Evolutionary conservation across 2,113 vertebrate species (phyloP).

Genomic region (Corythornis madagascariensis): DNA sequence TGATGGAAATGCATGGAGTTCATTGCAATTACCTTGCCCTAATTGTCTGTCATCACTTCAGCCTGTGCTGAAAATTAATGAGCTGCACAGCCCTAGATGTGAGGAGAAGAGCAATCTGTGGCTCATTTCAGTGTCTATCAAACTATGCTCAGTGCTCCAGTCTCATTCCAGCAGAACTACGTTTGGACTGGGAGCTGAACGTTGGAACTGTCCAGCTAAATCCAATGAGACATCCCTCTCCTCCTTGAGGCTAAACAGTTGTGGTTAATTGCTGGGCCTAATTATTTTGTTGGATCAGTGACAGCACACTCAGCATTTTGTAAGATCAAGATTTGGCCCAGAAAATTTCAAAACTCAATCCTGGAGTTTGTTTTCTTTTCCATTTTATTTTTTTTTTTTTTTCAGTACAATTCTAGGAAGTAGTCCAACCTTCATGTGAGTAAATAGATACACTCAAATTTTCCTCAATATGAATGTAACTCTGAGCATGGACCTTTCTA

Average conservation of each 20-base stretch:
- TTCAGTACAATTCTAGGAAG: constrained; percentile 1
- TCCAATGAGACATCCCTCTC: background rate
- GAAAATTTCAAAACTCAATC: background rate
- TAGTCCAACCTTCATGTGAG: background rate
- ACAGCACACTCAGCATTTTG: constrained; percentile 1
- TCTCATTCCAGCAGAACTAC: background rate
- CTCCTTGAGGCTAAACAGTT: constrained; percentile 48
- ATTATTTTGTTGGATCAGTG: constrained; percentile 38
- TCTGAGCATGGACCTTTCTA: background rate
- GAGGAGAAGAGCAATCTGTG: constrained; percentile 31
- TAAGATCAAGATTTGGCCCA: constrained; percentile 37
- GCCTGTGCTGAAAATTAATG: background rate
- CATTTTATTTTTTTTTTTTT: background rate
- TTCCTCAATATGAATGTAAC: background rate
- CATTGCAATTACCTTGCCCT: constrained; percentile 3
- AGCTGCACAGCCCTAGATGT: background rate
- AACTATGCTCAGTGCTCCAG: background rate
- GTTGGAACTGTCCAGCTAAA: constrained; percentile 40
- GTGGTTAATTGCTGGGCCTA: constrained; percentile 26
- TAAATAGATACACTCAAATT: background rate
- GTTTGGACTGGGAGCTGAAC: background rate
- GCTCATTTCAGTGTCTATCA: constrained; percentile 14
- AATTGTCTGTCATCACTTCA: constrained; percentile 49
- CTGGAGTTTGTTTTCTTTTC: constrained; percentile 11
- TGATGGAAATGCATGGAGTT: background rate